Percentiles rank a stretch among this genome's conserved stretches.
Conservation (phyloP, 37 sponge, comb jelly and placozoan species). For the Halichondria panicea region DNA sequence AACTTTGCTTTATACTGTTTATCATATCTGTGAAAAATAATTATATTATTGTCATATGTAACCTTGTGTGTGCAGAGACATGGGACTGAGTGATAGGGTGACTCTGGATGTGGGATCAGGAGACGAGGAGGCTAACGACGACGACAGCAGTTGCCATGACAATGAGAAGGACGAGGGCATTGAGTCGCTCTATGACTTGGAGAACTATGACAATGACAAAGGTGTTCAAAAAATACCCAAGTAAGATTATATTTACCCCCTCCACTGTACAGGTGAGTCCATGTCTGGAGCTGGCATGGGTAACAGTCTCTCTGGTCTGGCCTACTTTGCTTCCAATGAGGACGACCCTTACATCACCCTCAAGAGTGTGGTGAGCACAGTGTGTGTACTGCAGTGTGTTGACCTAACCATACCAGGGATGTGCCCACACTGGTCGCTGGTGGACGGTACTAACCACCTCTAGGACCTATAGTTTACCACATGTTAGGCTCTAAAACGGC, state of each 20-base stretch:
- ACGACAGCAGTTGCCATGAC: constrained; percentile 1
- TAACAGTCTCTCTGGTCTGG: constrained; percentile 52
- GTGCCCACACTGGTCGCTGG: too few species aligned
- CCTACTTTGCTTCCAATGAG: constrained; percentile 75
- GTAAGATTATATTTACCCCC: background rate
- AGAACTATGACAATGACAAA: constrained; percentile 51
- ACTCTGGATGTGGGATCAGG: background rate
- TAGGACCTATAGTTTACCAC: too few species aligned
- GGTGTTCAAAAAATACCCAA: too few species aligned
- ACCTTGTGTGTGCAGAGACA: constrained; percentile 7
- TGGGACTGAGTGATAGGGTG: background rate
- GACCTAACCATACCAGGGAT: too few species aligned
- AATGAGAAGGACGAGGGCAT: constrained; percentile 21
- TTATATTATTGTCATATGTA: background rate
- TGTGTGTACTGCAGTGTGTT: too few species aligned
- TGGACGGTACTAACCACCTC: too few species aligned
- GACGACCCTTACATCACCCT: constrained; percentile 95
- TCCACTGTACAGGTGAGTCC: background rate
- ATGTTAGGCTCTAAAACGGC: too few species aligned
- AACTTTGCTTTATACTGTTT: too few species aligned
- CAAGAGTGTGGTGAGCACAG: constrained; percentile 64
- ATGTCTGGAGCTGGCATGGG: constrained; percentile 52
- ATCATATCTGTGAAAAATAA: background rate
- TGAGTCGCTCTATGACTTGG: constrained; percentile 55
- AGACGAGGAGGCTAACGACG: background rate